Conservation (phyloP, 1,140 invertebrate genomes). For the Sminthurinus signatus region DNA sequence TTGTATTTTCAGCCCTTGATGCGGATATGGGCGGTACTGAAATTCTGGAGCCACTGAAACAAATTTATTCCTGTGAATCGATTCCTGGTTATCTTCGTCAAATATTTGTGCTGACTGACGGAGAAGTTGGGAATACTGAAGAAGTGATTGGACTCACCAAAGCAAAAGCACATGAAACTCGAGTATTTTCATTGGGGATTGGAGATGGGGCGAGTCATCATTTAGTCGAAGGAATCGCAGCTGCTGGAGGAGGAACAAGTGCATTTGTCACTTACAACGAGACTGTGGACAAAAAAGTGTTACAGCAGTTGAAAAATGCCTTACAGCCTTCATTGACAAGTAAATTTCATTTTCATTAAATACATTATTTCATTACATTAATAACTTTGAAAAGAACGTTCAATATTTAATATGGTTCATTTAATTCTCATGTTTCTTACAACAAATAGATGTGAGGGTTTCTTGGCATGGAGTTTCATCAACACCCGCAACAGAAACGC, state of each 20-base stretch:
- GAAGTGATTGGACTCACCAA: conserved; percentile 42
- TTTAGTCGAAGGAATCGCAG: conserved; percentile 45
- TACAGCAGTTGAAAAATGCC: conserved; percentile 44
- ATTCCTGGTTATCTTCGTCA: conserved; percentile 43
- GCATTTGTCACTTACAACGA: conserved; percentile 45
- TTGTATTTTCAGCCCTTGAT: conserved; percentile 26
- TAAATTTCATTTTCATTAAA: conserved; percentile 10
- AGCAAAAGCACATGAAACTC: conserved; percentile 38
- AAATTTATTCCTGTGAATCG: conserved; percentile 41
- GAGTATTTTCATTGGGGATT: conserved; percentile 46
- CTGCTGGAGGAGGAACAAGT: conserved; percentile 43
- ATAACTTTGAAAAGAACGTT: too few species aligned
- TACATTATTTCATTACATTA: background rate
- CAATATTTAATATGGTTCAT: conserved; percentile 2
- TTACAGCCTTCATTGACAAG: conserved; percentile 44
- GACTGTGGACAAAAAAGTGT: conserved; percentile 44
- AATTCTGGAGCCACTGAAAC: conserved; percentile 15
- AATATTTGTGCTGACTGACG: conserved; percentile 47
- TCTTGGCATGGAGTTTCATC: conserved; percentile 1
- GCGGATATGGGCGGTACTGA: conserved; percentile 42
- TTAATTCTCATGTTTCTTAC: too few species aligned
- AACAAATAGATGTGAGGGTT: background rate
- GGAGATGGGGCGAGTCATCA: conserved; percentile 44
- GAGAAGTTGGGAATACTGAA: conserved; percentile 43
- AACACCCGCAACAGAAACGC: background rate